Conservation (phyloP, 1,140 invertebrate species). For the Drosophila equinoxialis region DNA sequence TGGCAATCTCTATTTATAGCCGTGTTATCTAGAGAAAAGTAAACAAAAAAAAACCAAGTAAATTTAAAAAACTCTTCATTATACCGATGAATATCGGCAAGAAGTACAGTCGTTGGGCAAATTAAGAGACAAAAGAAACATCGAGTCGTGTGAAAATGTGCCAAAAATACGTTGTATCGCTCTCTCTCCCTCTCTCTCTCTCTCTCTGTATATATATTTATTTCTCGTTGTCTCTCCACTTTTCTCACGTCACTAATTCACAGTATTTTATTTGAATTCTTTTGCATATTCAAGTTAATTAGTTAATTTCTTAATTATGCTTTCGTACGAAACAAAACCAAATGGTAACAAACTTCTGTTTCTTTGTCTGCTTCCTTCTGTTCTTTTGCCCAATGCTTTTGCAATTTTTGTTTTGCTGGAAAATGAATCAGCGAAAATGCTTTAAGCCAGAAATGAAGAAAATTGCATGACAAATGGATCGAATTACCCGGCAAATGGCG, state of each 20-base stretch:
- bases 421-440: slow-evolving; percentile 73
- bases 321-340: slow-evolving; percentile 32
- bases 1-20: slow-evolving; percentile 11
- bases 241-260: slow-evolving; percentile 42
- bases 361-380: background rate
- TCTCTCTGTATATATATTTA: no score
- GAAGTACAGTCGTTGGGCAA: slow-evolving; percentile 3
- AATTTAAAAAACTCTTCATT: background rate
- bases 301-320: slow-evolving; percentile 75
- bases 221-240: slow-evolving; percentile 10
- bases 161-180: background rate
- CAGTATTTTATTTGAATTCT: slow-evolving; percentile 64
- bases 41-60: background rate
- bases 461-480: slow-evolving; percentile 31
- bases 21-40: background rate
- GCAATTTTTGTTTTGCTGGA: slow-evolving; percentile 38
- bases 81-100: slow-evolving; percentile 11
- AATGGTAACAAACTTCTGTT: slow-evolving; percentile 46
- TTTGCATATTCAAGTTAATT: slow-evolving; percentile 50
- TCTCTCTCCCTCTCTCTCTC: slow-evolving; percentile 2
- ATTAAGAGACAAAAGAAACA: slow-evolving; percentile 7
- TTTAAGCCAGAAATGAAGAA: slow-evolving; percentile 20
- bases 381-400: background rate
- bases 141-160: slow-evolving; percentile 39
- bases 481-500: slow-evolving; percentile 52